Evolutionary conservation across 2,113 vertebrate genomes (phyloP).

Genomic region (Phycodurus eques): DNA sequence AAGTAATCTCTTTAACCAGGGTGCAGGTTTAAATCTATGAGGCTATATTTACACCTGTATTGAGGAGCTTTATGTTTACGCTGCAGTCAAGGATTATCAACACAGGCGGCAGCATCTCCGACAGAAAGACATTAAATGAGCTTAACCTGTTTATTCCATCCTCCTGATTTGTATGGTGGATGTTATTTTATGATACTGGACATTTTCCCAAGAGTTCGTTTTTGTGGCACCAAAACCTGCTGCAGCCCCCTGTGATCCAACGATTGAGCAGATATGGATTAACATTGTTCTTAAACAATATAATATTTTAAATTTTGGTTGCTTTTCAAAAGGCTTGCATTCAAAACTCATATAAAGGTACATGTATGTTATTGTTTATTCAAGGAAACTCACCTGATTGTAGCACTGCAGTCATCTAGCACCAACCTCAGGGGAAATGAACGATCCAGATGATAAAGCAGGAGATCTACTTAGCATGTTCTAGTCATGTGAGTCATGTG

Average conservation of each 20-base stretch:
- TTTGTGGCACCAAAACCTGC: neutral
- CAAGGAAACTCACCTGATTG: slow-evolving; percentile 48
- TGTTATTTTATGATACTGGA: neutral
- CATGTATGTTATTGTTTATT: neutral
- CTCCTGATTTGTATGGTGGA: neutral
- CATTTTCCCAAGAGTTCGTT: neutral
- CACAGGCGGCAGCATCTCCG: slow-evolving; percentile 25
- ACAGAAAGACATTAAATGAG: slow-evolving; percentile 49
- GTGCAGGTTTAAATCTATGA: slow-evolving; percentile 28
- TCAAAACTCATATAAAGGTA: neutral
- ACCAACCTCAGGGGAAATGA: slow-evolving; percentile 45
- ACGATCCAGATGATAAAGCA: slow-evolving; percentile 27
- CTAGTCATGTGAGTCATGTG: slow-evolving; percentile 42
- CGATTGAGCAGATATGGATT: neutral
- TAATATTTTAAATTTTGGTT: neutral
- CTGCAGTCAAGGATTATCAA: slow-evolving; percentile 50
- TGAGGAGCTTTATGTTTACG: slow-evolving; percentile 35
- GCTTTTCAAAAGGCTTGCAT: neutral
- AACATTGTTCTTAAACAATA: neutral
- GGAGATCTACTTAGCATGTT: slow-evolving; percentile 47
- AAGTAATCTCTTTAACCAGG: slow-evolving; percentile 24
- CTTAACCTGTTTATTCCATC: slow-evolving; percentile 47
- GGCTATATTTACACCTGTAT: slow-evolving; percentile 56
- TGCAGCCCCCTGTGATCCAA: neutral
- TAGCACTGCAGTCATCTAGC: neutral